Conservation (phyloP, 2,797 vertebrate genomes). For the Lophius americanus region DNA sequence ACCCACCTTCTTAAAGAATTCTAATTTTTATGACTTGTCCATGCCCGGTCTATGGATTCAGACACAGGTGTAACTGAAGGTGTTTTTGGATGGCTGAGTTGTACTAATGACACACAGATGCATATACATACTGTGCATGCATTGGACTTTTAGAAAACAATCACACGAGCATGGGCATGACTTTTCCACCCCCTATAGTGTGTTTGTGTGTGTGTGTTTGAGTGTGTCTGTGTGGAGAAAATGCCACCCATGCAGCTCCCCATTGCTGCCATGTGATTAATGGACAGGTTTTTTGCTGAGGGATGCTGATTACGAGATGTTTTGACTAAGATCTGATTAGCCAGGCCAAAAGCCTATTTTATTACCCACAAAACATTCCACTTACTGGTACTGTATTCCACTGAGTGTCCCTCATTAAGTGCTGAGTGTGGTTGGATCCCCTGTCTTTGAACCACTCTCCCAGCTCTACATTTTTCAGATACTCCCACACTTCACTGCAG, state of each 20-base stretch:
- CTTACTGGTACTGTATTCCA: slow-evolving; percentile 76
- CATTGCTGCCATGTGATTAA: slow-evolving; percentile 80
- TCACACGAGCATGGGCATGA: too few relatives aligned
- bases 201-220: slow-evolving; percentile 20
- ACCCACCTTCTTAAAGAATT: too few relatives aligned
- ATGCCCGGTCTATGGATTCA: too few relatives aligned
- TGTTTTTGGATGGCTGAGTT: too few relatives aligned
- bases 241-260: slow-evolving; percentile 83
- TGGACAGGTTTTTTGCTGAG: slow-evolving; percentile 77
- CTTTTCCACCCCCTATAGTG: neutral
- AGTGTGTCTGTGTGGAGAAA: slow-evolving; percentile 58
- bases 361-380: slow-evolving; percentile 82
- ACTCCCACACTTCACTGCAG: slow-evolving; percentile 60
- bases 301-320: slow-evolving; percentile 83
- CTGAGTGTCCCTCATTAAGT: slow-evolving; percentile 75
- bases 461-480: slow-evolving; percentile 68
- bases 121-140: too few relatives aligned
- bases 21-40: too few relatives aligned
- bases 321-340: slow-evolving; percentile 84
- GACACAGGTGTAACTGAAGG: too few relatives aligned
- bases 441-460: slow-evolving; percentile 62
- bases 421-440: slow-evolving; percentile 73
- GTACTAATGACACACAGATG: too few relatives aligned
- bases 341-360: slow-evolving; percentile 82
- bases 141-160: too few relatives aligned